Evolutionary conservation across 2,113 vertebrate species (phyloP).

Genomic region (Diadophis punctatus): DNA sequence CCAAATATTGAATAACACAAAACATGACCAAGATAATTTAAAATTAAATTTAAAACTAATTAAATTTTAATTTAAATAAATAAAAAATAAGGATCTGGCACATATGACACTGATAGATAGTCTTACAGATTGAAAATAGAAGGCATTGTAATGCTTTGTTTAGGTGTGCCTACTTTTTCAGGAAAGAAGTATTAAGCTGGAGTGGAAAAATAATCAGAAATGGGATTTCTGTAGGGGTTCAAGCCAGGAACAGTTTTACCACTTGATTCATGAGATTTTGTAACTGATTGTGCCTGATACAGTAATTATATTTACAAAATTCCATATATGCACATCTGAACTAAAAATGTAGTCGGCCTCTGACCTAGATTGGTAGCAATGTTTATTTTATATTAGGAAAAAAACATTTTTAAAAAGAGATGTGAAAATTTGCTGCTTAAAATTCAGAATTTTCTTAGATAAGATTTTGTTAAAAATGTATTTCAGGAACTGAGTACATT

Average conservation of each 20-base stretch:
- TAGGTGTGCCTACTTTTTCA: neutral
- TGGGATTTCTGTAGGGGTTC: neutral
- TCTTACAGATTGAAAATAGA: neutral
- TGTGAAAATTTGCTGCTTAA: neutral
- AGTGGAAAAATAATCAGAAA: neutral
- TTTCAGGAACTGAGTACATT: neutral
- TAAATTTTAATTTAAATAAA: neutral
- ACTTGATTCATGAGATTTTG: neutral
- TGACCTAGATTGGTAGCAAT: neutral
- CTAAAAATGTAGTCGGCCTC: neutral
- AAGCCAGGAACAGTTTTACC: neutral
- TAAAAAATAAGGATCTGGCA: neutral
- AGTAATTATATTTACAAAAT: neutral
- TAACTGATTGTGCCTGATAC: neutral
- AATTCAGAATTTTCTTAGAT: neutral
- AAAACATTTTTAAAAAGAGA: neutral
- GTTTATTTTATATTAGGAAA: neutral
- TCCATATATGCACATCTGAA: neutral
- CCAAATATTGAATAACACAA: neutral
- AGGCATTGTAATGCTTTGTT: neutral
- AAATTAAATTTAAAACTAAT: neutral
- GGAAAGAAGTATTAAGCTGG: neutral
- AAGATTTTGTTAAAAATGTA: neutral
- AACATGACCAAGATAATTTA: neutral
- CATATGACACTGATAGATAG: neutral